Base-by-base conservation (phyloP, 1,140 invertebrate genomes). In the Lasioglossum baleicum region DNA sequence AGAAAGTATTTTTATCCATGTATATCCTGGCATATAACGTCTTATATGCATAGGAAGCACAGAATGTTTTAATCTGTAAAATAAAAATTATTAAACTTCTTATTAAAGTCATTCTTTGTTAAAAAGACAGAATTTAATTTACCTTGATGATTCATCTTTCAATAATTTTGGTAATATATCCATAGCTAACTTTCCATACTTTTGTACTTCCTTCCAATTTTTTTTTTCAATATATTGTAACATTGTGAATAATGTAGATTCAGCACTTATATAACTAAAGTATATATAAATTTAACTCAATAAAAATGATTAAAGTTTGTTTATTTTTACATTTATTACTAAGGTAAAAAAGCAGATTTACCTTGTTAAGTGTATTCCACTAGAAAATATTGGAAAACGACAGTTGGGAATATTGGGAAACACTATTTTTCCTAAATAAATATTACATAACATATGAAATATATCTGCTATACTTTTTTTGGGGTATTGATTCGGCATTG, bases 1-100 rank as follows among this genome's bases (percentile, higher is more conserved):
- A 58, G 75, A 87, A 26, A 93, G 58, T 71, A 92, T 76, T 88
- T 93, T 93, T 0, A 85, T 70, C 91, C 91, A 92, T 0, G 76
- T 8, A 61, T 91, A 88, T 48, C 81, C 83, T 10, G 91, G 84
- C 13, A 81, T 79, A 75, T 90, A 93, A 22, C 78, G 83, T 66
- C 61, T 75, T 2, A 93, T 65, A 67, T 93, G 88, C 7, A 61
- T 64, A 63, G 92, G 92, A n/a, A 93, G 64, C 4, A 1, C 40
- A 10, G 44, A 77, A 51, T 78, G 26, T 53, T 51, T 10, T 26
- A 83, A 7, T 58, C 87, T 88, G 35, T 0, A 88, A 87, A 58
- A 22, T 31, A 64, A 31, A 15, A n/a, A n/a, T n/a, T n/a, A n/a
- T n/a, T n/a, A n/a, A n/a, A n/a, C n/a, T n/a, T n/a, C n/a, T n/a